Evolutionary conservation across 2,113 vertebrate species (phyloP).

Genomic region (Boleophthalmus pectinirostris): DNA sequence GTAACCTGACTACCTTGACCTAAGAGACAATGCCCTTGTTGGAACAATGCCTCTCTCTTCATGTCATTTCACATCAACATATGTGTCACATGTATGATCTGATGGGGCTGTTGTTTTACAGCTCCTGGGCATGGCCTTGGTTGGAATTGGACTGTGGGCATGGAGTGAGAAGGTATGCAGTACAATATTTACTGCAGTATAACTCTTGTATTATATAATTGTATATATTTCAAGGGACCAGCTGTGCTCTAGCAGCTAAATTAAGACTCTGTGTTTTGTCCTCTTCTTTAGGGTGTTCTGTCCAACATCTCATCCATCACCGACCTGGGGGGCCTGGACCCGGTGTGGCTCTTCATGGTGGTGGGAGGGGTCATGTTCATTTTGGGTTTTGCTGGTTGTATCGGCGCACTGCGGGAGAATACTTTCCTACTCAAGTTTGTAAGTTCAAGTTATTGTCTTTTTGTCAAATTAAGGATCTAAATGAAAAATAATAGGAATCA

Average conservation of each 20-base stretch:
- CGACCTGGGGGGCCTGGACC: conserved; percentile 94
- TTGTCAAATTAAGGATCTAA: neutral
- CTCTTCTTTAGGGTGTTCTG: conserved; percentile 85
- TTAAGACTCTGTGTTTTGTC: neutral
- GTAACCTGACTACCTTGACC: neutral
- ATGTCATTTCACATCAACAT: neutral
- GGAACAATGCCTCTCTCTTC: neutral
- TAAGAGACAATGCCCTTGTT: neutral
- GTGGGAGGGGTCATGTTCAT: conserved; percentile 98
- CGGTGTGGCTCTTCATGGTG: conserved; percentile 97
- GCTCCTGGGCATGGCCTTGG: conserved; percentile 94
- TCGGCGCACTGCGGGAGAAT: conserved; percentile 94
- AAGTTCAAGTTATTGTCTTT: conserved; percentile 61
- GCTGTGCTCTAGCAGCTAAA: neutral
- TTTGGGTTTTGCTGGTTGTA: conserved; percentile 95
- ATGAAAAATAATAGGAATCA: neutral
- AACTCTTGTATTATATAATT: neutral
- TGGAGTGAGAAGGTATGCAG: conserved; percentile 94
- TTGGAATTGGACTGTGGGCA: conserved; percentile 94
- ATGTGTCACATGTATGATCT: neutral
- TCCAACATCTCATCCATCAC: conserved; percentile 99
- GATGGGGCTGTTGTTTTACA: conserved; percentile 67
- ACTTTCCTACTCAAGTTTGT: conserved; percentile 97
- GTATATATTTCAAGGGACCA: neutral
- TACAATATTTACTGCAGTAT: neutral